Base-by-base conservation (phyloP, 2,888 invertebrate species). In the Lycophotia porphyrea region DNA sequence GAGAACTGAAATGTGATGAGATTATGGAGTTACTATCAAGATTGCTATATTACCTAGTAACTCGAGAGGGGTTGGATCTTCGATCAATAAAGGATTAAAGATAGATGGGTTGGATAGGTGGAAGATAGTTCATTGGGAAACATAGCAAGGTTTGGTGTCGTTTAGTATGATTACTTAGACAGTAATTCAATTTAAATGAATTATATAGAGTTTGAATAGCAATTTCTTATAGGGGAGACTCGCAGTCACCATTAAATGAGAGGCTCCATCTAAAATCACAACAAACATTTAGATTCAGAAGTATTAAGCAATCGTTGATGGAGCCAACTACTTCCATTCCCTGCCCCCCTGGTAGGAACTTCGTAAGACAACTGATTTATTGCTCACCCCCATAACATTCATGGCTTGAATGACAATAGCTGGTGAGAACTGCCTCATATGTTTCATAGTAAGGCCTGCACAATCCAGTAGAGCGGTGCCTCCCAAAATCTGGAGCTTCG, bases 401-500 rank as follows among this genome's bases (percentile, higher is more conserved):
- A 98, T 97, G 81, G 97, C 96, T 91, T 97, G 97, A 58, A 97
- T 92, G 0, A 97, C 98, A 11, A 97, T 93, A 15, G 96, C 95
- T 0, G 98, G 98, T 1, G 98, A 98, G 80, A 98, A 94, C 68
- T 98, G 97, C 91, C 97, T 96, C 68, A 97, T 97, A 77, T 98
- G 98, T 76, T 97, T 97, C 94, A 98, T 96, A 2, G 97, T 97
- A 47, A 98, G 96, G 24, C 97, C 97, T 71, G 97, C 96, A 68
- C 98, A 97, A 93, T 98, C 98, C 81, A 98, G 97, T 78, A 98
- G 95, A 24, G 97, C 97, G 5, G 98, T 97, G 4, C 98, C 98
- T 0, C 98, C 98, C 55, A 98, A 93, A 52, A 98, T 97, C 92
- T 98, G 98, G 0, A 98, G 97, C 76, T 97, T 96, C 0, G 98